These are phyloP conservation scores for Globia sparganii DNA, from an alignment of 2,888 invertebrate species.

Conservation along the genomic window DNA sequence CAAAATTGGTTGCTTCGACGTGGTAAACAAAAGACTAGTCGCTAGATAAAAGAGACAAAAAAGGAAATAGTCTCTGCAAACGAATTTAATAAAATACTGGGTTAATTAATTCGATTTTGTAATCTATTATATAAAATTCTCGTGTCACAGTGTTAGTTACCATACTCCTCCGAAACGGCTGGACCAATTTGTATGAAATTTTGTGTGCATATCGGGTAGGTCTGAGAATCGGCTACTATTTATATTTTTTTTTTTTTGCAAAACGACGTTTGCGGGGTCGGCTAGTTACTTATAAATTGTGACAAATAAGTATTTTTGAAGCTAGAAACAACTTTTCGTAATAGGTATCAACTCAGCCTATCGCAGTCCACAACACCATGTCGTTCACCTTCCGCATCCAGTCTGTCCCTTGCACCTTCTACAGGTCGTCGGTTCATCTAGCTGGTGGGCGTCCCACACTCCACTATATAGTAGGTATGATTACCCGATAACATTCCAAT, in stretches of 20 bases:
- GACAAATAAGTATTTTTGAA: background rate
- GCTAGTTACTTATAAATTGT: background rate
- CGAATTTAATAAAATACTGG: background rate
- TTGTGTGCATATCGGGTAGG: too few species aligned
- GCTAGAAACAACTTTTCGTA: background rate
- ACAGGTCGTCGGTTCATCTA: background rate
- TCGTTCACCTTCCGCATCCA: background rate
- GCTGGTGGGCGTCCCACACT: too few species aligned
- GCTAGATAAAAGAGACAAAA: background rate
- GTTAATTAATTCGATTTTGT: background rate
- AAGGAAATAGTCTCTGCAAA: background rate
- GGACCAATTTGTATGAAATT: too few species aligned
- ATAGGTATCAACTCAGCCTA: background rate
- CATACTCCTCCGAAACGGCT: too few species aligned
- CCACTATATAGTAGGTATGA: background rate
- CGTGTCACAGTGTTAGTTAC: too few species aligned
- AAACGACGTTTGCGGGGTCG: too few species aligned
- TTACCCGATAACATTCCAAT: background rate
- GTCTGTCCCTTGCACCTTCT: background rate
- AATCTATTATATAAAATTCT: too few species aligned
- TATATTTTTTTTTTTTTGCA: too few species aligned
- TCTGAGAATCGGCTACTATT: too few species aligned
- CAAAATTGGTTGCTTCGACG: slow-evolving; percentile 10
- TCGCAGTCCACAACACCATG: background rate
- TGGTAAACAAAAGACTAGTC: background rate